These are phyloP conservation scores for Anthrax anthrax DNA, from an alignment of 2,888 invertebrate species.

Conservation along the genomic window DNA sequence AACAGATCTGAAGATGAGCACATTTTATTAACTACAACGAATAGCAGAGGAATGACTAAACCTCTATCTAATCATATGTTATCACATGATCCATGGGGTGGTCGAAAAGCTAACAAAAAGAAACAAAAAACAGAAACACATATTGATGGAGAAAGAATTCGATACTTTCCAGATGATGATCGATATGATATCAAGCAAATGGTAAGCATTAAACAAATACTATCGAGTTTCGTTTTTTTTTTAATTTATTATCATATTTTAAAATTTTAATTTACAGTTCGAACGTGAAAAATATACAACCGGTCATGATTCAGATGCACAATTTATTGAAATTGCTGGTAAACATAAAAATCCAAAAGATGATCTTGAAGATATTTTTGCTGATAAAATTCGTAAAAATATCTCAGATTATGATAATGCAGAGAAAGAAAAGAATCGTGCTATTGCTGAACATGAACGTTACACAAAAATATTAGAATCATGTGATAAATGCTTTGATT, in stretches of 20 bases:
- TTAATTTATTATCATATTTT: conserved; percentile 11
- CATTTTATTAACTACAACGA: conserved; percentile 54
- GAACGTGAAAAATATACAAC: conserved; percentile 67
- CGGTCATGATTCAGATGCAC: conserved; percentile 63
- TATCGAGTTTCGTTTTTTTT: background rate
- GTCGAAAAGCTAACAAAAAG: conserved; percentile 10
- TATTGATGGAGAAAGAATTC: conserved; percentile 51
- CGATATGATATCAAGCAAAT: conserved; percentile 72
- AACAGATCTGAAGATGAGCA: conserved; percentile 32
- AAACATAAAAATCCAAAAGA: conserved; percentile 47
- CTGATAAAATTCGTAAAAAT: conserved; percentile 57
- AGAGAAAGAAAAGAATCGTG: conserved; percentile 45
- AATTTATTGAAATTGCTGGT: conserved; percentile 60
- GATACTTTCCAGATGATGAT: conserved; percentile 84
- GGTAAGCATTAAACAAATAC: conserved; percentile 34
- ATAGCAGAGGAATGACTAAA: conserved; percentile 49
- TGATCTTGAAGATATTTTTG: conserved; percentile 75
- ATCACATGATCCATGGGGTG: conserved; percentile 9
- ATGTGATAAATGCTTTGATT: conserved; percentile 74
- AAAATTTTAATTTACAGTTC: conserved; percentile 38
- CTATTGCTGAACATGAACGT: conserved; percentile 58
- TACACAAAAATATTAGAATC: conserved; percentile 57
- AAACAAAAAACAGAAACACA: conserved; percentile 57
- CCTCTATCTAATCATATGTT: conserved; percentile 36
- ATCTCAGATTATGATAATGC: conserved; percentile 46